Evolutionary conservation across 2,888 invertebrate species (phyloP).

Genomic region (Tetragonisca angustula): DNA sequence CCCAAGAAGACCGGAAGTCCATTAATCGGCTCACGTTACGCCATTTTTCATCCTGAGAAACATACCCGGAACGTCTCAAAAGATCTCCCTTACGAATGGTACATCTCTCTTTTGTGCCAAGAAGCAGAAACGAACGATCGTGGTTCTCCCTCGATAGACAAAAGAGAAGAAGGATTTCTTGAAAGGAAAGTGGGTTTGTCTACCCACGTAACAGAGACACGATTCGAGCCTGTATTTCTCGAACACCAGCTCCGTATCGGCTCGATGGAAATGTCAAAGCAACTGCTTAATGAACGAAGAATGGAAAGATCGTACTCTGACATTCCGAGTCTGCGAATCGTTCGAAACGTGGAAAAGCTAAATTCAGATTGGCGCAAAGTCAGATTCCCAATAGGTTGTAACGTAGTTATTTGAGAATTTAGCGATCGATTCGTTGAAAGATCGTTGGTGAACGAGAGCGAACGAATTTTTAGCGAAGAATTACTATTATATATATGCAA

Average conservation of each 20-base stretch:
- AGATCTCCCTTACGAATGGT: conserved; percentile 9
- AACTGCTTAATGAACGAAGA: conserved; percentile 17
- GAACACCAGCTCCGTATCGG: conserved; percentile 16
- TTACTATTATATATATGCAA: not conserved
- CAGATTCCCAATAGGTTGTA: too few species aligned
- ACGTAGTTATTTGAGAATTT: not conserved
- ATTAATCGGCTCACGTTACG: conserved; percentile 68
- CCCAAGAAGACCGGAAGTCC: conserved; percentile 52
- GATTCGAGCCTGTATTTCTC: not conserved
- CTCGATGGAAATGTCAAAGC: conserved; percentile 21
- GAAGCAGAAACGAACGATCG: conserved; percentile 9
- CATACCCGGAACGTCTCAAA: conserved; percentile 17
- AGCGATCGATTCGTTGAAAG: not conserved
- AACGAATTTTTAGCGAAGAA: not conserved
- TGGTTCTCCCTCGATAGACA: not conserved
- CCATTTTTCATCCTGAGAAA: conserved; percentile 20
- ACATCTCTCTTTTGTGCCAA: not conserved
- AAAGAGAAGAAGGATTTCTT: conserved; percentile 24
- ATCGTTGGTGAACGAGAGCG: not conserved
- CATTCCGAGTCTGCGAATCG: not conserved
- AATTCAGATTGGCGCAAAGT: not conserved
- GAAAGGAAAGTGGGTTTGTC: conserved; percentile 18
- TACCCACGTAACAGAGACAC: conserved; percentile 19
- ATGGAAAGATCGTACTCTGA: conserved; percentile 15
- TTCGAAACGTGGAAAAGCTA: not conserved